Evolutionary conservation across 2,888 invertebrate genomes (phyloP).

Genomic region (Agonopterix alstromeriana): DNA sequence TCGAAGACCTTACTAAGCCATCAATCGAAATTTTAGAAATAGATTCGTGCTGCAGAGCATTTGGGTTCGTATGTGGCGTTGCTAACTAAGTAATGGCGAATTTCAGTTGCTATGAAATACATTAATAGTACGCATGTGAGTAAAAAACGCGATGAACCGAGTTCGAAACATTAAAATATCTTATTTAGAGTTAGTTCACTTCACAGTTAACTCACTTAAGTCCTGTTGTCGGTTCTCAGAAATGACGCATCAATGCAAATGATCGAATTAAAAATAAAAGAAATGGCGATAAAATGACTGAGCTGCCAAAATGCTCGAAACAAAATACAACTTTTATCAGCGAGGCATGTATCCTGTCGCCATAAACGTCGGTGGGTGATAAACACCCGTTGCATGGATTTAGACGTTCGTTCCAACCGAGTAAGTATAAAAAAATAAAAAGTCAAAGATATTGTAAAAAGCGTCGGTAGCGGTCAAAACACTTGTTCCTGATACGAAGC

Average conservation of each 20-base stretch:
- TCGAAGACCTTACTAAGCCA: conserved; percentile 35
- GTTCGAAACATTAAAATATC: too few species aligned
- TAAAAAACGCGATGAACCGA: too few species aligned
- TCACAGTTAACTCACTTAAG: too few species aligned
- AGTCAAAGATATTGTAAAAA: conserved; percentile 34
- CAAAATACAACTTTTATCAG: conserved; percentile 39
- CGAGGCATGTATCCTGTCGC: conserved; percentile 37
- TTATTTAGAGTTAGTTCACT: too few species aligned
- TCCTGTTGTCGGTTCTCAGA: conserved; percentile 3
- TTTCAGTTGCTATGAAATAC: too few species aligned
- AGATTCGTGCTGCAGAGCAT: conserved; percentile 2
- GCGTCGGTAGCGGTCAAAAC: conserved; percentile 37
- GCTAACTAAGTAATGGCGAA: too few species aligned
- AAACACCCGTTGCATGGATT: conserved; percentile 40
- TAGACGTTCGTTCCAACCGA: conserved; percentile 39
- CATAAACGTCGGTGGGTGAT: conserved; percentile 34
- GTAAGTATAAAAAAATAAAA: conserved; percentile 26
- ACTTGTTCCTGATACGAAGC: conserved; percentile 30
- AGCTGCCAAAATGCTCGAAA: conserved; percentile 27
- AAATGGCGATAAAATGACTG: conserved; percentile 21
- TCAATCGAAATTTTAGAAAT: conserved; percentile 3
- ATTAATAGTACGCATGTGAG: too few species aligned
- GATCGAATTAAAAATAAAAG: conserved; percentile 4
- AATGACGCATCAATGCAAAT: conserved; percentile 10
- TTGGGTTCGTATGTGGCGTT: background rate